Percentiles rank a stretch among this genome's conserved stretches.
Evolutionary conservation across 64 coral and sea anemone species (phyloP).

Genomic region (Montipora capricornis): DNA sequence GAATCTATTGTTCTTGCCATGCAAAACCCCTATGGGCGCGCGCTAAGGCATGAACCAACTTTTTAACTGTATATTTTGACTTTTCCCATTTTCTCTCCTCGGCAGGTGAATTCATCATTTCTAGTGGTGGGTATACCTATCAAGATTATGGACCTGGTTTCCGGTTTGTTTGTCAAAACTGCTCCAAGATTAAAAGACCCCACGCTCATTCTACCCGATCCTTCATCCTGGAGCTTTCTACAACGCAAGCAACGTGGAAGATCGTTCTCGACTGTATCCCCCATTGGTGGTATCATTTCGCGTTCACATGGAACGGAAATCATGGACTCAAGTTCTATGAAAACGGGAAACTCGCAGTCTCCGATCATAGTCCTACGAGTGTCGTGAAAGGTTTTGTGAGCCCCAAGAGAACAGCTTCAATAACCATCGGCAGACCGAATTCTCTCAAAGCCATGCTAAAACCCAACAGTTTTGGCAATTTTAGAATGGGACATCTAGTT

Average conservation of each 20-base stretch:
- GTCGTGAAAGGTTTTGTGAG: neutral
- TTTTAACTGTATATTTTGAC: neutral
- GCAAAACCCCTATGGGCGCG: no score
- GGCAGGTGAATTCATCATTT: slow-evolving; percentile 80
- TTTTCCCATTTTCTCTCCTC: neutral
- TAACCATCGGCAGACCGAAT: slow-evolving; percentile 77
- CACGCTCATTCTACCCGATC: neutral
- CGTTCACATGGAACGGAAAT: slow-evolving; percentile 71
- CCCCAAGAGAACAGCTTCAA: neutral
- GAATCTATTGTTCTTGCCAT: no score
- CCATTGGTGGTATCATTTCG: slow-evolving; percentile 79
- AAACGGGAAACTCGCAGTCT: slow-evolving; percentile 70
- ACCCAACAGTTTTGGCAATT: slow-evolving; percentile 18
- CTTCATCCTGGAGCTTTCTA: slow-evolving; percentile 78
- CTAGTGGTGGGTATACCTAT: slow-evolving; percentile 66
- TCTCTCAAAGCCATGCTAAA: neutral
- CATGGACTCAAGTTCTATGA: slow-evolving; percentile 84
- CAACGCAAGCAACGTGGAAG: slow-evolving; percentile 61
- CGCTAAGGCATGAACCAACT: no score
- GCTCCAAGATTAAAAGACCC: neutral
- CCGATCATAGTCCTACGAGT: neutral
- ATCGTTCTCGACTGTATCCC: slow-evolving; percentile 71
- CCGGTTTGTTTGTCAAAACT: slow-evolving; percentile 66
- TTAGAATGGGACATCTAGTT: slow-evolving; percentile 80
- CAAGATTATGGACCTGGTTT: slow-evolving; percentile 65